Evolutionary conservation across 1,140 invertebrate genomes (phyloP).

Genomic region (Zaprionus ornatus): DNA sequence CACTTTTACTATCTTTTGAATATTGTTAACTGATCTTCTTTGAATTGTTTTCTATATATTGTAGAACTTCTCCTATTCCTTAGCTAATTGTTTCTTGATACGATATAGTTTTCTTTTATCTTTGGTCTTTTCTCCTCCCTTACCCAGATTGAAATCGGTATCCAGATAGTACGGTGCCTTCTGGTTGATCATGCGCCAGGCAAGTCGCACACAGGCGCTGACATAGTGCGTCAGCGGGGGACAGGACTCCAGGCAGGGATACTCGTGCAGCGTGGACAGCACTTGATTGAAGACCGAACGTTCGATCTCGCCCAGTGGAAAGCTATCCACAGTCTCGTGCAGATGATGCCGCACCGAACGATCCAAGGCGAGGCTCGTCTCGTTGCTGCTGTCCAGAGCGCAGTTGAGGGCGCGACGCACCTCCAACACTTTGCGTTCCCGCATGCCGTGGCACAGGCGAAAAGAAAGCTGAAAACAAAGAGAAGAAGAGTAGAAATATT

Average conservation of each 20-base stretch:
- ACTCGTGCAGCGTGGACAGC: constrained; percentile 86
- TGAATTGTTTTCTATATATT: too few relatives aligned
- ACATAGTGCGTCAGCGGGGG: constrained; percentile 85
- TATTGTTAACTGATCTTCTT: too few relatives aligned
- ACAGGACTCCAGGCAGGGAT: constrained; percentile 86
- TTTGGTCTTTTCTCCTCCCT: background rate
- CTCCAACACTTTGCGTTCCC: constrained; percentile 86
- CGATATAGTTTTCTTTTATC: background rate
- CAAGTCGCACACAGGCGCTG: constrained; percentile 85
- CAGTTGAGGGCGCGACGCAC: constrained; percentile 85
- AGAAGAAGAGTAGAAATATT: constrained; percentile 3
- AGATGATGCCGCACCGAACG: constrained; percentile 85
- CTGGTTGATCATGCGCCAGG: constrained; percentile 86
- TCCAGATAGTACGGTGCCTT: constrained; percentile 86
- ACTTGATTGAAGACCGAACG: constrained; percentile 87
- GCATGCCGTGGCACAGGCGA: constrained; percentile 86
- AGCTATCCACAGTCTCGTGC: constrained; percentile 85
- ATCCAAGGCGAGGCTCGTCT: constrained; percentile 82
- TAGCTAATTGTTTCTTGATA: too few relatives aligned
- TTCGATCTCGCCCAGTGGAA: constrained; percentile 87
- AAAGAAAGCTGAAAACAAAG: constrained; percentile 85
- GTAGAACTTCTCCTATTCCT: too few relatives aligned
- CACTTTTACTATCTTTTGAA: too few relatives aligned
- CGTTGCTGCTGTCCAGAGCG: constrained; percentile 80
- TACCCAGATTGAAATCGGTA: constrained; percentile 87